These are phyloP conservation scores for Bacillus rossius DNA, from an alignment of 1,140 invertebrate species.

Conservation along the genomic window DNA sequence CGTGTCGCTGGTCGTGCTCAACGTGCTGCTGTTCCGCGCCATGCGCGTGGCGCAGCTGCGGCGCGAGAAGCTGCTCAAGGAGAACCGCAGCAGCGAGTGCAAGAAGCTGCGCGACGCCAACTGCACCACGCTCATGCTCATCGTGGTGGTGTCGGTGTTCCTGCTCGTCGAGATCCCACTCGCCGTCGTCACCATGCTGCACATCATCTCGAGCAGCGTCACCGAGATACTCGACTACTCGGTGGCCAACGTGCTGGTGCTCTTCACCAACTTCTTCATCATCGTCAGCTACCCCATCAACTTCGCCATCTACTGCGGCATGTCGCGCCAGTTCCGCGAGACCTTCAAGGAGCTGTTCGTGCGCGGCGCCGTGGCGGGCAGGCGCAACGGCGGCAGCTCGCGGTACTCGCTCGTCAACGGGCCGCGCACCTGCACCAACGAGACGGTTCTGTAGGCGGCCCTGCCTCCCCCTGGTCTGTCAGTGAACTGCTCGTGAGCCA, in stretches of 20 bases:
- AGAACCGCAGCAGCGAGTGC: slow-evolving; percentile 79
- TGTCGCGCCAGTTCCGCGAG: slow-evolving; percentile 89
- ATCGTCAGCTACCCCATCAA: slow-evolving; percentile 89
- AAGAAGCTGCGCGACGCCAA: slow-evolving; percentile 80
- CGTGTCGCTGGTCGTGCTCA: slow-evolving; percentile 81
- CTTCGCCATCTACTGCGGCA: slow-evolving; percentile 94
- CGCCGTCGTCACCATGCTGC: slow-evolving; percentile 78
- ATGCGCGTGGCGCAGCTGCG: slow-evolving; percentile 76
- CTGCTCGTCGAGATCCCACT: slow-evolving; percentile 87
- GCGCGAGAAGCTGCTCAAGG: slow-evolving; percentile 72
- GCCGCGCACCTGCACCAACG: slow-evolving; percentile 71
- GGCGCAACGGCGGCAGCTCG: slow-evolving; percentile 55
- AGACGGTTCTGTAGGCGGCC: slow-evolving; percentile 68
- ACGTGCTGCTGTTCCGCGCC: slow-evolving; percentile 79
- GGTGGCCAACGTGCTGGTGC: slow-evolving; percentile 74
- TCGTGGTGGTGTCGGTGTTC: slow-evolving; percentile 91
- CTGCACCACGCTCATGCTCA: slow-evolving; percentile 90
- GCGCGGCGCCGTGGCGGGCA: slow-evolving; percentile 39
- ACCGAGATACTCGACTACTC: slow-evolving; percentile 68
- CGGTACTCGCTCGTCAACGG: slow-evolving; percentile 74
- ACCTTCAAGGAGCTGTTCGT: slow-evolving; percentile 89
- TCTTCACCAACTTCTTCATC: slow-evolving; percentile 89
- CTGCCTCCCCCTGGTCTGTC: too few species aligned
- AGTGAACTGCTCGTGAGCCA: too few species aligned
- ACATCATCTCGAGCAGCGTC: slow-evolving; percentile 69